phyloP scores from a whole-genome alignment of 2,113 vertebrate species.

The Tylochromis polylepis region DNA sequence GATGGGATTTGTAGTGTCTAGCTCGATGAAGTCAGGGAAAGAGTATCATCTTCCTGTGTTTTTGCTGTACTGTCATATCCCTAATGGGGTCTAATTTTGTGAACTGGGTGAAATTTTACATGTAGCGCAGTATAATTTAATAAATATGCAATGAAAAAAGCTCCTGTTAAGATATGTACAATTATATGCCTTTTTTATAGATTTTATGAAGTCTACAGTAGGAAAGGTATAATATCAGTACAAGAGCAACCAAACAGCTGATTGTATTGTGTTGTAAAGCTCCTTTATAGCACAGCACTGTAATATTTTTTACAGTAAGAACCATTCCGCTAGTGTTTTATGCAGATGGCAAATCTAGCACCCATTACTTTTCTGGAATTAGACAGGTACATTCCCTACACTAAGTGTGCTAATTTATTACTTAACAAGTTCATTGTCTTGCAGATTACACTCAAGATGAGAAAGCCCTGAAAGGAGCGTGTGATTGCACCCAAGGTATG shows the following conservation, averaged over 20 bases:
- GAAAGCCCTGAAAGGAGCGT: constrained; percentile 88
- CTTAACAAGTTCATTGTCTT: not conserved
- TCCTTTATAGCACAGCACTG: not conserved
- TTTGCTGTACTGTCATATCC: not conserved
- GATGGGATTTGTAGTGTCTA: not conserved
- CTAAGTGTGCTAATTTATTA: not conserved
- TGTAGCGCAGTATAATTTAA: not conserved
- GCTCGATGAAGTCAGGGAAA: not conserved
- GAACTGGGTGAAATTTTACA: not conserved
- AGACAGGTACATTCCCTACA: not conserved
- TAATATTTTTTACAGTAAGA: not conserved
- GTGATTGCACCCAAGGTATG: constrained; percentile 90
- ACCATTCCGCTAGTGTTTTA: not conserved
- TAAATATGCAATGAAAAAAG: not conserved
- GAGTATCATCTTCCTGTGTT: not conserved
- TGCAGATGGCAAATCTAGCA: not conserved
- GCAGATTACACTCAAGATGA: constrained; percentile 95
- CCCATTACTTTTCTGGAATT: not conserved
- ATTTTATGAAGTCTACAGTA: not conserved
- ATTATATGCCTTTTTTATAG: not conserved
- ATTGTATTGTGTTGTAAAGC: not conserved
- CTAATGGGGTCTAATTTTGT: not conserved
- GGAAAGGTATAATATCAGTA: not conserved
- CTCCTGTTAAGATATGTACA: not conserved
- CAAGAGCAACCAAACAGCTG: not conserved